phyloP scores from a whole-genome alignment of 2,797 vertebrate genomes.

The Phrynocephalus forsythii region DNA sequence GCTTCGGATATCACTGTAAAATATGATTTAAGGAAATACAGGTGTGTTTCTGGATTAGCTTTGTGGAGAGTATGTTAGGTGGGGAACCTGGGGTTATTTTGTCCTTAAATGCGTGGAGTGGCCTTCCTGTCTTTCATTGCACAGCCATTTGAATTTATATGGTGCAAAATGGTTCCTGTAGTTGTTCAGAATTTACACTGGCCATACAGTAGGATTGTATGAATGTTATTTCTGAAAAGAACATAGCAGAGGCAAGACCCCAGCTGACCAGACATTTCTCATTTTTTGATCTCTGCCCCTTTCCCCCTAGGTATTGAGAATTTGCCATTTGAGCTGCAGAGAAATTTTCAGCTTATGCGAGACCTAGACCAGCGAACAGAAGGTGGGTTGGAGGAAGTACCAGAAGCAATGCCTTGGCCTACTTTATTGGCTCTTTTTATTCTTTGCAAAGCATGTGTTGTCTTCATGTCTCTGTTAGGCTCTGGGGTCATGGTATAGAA shows the following conservation, averaged over 20 bases:
- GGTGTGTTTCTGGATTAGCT: no score
- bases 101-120: background rate
- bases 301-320: constrained; percentile 91
- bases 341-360: constrained; percentile 98
- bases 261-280: background rate
- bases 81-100: background rate
- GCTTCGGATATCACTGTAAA: background rate
- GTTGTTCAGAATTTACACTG: background rate
- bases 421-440: background rate
- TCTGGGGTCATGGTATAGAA: background rate
- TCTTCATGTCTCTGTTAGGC: background rate
- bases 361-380: constrained; percentile 97
- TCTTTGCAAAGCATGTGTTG: background rate
- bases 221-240: background rate
- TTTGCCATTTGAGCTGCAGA: constrained; percentile 95
- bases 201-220: background rate
- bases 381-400: constrained; percentile 77
- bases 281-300: background rate
- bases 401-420: background rate
- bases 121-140: background rate
- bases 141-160: background rate
- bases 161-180: background rate
- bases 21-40: background rate
- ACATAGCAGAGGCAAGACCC: background rate
- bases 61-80: background rate